Base-by-base conservation (phyloP, 2,888 invertebrate species). In the Philopedon plagiatum region DNA sequence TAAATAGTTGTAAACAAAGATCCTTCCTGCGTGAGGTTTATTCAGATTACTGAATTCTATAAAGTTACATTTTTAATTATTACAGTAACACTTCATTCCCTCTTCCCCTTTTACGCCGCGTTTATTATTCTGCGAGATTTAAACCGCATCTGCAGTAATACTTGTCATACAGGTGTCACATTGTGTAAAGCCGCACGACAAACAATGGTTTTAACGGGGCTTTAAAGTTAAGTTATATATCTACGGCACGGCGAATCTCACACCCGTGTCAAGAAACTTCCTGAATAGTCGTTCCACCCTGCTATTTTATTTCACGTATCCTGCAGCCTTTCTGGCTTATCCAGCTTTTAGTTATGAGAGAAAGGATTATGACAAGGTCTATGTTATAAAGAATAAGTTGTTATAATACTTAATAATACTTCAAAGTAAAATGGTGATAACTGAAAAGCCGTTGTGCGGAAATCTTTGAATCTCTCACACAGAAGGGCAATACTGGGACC, bases 191-290 rank as follows among this genome's bases (percentile, higher is more conserved):
- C 51, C 51, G 13, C 15, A 29, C 51, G 51, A 54, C 51, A 54
- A 54, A 54, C 51, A 54, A 54, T 54, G 51, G 51, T 54, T 54
- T 54, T 54, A 54, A 29, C 51, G 26, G 51, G 13, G 32, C 29
- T 54, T 51, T 54, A 54, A 29, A 54, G 51, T 29, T 29, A 54
- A 54, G 51, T 54, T 54, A 54, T 54, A 54, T 54, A 54, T 54
- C 29, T 32, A 54, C 51, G 51, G 29, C 29, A 54, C 13, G n/a
- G 15, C 29, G 29, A 54, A 54, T 54, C 29, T 29, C 26, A 54
- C 51, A 29, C 51, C 51, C 51, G 29, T 54, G 51, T 26, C 29
- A 15, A 15, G 29, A 54, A 54, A 54, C 51, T 54, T 54, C 51
- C 44, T 21, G 51, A 54, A 29, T 29, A 54, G 29, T 54, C 29